Evolutionary conservation across 2,113 vertebrate genomes (phyloP).

Genomic region (Grallaria varia): DNA sequence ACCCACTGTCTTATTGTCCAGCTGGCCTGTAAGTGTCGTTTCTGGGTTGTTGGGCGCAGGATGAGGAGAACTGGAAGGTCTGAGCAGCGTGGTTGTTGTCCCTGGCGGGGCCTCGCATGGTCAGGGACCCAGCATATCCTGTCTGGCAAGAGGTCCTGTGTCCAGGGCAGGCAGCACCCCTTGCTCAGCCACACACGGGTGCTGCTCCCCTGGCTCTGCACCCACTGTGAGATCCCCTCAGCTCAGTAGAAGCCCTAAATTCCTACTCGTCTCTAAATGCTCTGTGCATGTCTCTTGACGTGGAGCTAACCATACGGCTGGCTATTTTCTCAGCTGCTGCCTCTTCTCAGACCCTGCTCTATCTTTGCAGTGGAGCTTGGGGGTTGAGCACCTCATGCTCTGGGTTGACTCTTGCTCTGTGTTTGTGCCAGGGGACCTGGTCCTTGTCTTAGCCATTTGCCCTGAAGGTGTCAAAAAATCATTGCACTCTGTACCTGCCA

Average conservation of each 20-base stretch:
- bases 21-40: fast-evolving
- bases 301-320: background rate
- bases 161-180: background rate
- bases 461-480: background rate
- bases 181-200: fast-evolving
- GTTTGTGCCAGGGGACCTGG: background rate
- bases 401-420: background rate
- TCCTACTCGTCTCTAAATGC: background rate
- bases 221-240: background rate
- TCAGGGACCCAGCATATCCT: background rate
- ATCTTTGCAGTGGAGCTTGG: background rate
- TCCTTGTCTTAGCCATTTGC: background rate
- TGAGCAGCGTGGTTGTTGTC: background rate
- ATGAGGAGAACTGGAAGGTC: background rate
- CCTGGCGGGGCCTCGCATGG: background rate
- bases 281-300: fast-evolving
- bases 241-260: background rate
- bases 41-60: background rate
- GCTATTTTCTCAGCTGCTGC: background rate
- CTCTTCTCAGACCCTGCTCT: background rate
- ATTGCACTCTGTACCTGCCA: background rate
- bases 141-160: background rate
- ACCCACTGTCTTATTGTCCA: background rate
- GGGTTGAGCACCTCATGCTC: background rate
- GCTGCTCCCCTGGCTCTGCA: background rate